phyloP scores from a whole-genome alignment of 2,797 vertebrate species.

The Etheostoma perlongum region DNA sequence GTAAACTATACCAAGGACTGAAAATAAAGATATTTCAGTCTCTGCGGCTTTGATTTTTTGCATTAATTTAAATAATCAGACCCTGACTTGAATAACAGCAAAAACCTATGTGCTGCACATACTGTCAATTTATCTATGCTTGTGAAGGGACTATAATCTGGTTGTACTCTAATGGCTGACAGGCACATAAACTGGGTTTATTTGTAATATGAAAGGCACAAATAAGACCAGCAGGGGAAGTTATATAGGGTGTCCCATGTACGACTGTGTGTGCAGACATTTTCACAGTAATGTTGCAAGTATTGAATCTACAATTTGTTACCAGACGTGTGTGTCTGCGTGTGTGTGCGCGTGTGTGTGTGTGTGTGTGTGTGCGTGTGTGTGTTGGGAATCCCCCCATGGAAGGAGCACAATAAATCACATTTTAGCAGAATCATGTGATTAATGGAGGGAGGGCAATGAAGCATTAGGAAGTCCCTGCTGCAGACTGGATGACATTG shows the following conservation, averaged over 20 bases:
- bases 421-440: conserved; percentile 67
- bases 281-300: background rate
- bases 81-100: background rate
- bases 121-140: background rate
- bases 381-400: conserved; percentile 52
- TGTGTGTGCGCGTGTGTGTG: conserved; percentile 31
- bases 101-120: background rate
- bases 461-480: conserved; percentile 40
- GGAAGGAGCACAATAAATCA: conserved; percentile 61
- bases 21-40: background rate
- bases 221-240: background rate
- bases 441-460: conserved; percentile 38
- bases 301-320: background rate
- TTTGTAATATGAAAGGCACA: background rate
- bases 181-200: background rate
- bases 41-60: background rate
- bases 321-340: background rate
- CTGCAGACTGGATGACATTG: conserved; percentile 41
- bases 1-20: background rate
- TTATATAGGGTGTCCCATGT: background rate
- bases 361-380: conserved; percentile 41
- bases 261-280: background rate
- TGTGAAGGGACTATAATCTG: background rate
- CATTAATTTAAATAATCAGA: background rate
- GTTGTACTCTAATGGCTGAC: background rate